Percentiles rank a stretch among this genome's conserved stretches.
Conservation (phyloP, 1,140 invertebrate species). For the Maniola jurtina region DNA sequence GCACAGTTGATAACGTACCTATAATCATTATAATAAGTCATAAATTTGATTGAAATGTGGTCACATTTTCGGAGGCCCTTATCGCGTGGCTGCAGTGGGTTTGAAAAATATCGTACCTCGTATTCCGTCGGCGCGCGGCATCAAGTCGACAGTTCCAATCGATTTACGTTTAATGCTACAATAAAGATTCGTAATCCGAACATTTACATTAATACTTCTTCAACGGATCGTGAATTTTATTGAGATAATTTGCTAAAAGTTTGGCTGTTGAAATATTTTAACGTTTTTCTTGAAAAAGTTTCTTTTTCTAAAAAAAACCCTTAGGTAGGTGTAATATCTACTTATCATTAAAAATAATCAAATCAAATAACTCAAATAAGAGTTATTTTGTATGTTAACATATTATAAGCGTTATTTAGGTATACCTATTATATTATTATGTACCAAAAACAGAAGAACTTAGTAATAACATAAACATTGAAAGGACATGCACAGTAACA, state of each 20-base stretch:
- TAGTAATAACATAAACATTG: no score
- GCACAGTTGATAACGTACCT: conserved; percentile 65
- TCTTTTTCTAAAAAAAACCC: no score
- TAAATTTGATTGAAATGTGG: conserved; percentile 78
- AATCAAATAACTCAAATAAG: no score
- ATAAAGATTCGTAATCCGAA: conserved; percentile 61
- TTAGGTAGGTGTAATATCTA: no score
- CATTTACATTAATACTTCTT: conserved; percentile 12
- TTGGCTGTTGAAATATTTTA: not conserved
- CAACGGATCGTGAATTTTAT: conserved; percentile 7
- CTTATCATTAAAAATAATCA: no score
- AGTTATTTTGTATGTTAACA: no score
- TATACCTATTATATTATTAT: no score
- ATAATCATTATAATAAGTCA: conserved; percentile 78
- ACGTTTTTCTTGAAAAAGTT: no score
- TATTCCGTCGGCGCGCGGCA: conserved; percentile 47
- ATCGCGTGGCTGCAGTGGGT: conserved; percentile 70
- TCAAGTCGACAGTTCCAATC: conserved; percentile 64
- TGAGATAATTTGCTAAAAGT: not conserved
- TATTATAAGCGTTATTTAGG: no score
- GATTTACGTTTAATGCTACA: conserved; percentile 70
- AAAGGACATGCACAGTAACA: no score
- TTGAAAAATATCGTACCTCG: conserved; percentile 70
- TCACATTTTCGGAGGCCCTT: conserved; percentile 70
- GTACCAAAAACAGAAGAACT: no score